Percentiles rank a stretch among this genome's conserved stretches.
These are phyloP conservation scores for Dastarcus helophoroides DNA, from an alignment of 2,888 invertebrate species.

Conservation along the genomic window DNA sequence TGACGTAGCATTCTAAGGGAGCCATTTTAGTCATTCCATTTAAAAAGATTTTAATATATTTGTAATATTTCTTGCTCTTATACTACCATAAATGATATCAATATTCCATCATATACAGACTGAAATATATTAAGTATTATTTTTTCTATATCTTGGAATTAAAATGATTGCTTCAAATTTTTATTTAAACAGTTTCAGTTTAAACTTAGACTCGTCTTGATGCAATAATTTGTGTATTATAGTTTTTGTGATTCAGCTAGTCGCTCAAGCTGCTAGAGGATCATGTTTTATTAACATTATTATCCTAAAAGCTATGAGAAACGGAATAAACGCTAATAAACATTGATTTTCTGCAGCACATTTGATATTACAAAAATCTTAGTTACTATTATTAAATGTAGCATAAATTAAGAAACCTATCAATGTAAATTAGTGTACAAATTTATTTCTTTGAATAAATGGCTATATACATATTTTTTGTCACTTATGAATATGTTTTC, in stretches of 20 bases:
- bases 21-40: too few relatives aligned
- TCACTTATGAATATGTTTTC: conserved; percentile 20
- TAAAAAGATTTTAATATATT: too few relatives aligned
- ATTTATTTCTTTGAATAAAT: conserved; percentile 28
- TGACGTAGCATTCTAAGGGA: too few relatives aligned
- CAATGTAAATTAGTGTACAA: conserved; percentile 33
- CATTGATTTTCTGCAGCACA: conserved; percentile 1
- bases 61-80: too few relatives aligned
- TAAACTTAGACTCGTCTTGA: conserved; percentile 15
- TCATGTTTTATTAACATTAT: conserved; percentile 12
- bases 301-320: too few relatives aligned
- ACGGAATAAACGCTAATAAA: too few relatives aligned
- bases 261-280: conserved; percentile 27
- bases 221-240: conserved; percentile 25
- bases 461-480: conserved; percentile 19
- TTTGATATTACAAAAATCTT: conserved; percentile 3
- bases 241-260: conserved; percentile 36
- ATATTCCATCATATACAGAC: too few relatives aligned
- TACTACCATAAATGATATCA: too few relatives aligned
- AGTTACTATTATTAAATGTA: background rate
- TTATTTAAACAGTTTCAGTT: too few relatives aligned
- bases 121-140: too few relatives aligned
- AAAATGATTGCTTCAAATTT: too few relatives aligned
- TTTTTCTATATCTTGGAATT: too few relatives aligned
- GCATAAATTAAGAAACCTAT: background rate